Evolutionary conservation across 2,888 invertebrate genomes (phyloP).

Genomic region (Corbicula japonica): DNA sequence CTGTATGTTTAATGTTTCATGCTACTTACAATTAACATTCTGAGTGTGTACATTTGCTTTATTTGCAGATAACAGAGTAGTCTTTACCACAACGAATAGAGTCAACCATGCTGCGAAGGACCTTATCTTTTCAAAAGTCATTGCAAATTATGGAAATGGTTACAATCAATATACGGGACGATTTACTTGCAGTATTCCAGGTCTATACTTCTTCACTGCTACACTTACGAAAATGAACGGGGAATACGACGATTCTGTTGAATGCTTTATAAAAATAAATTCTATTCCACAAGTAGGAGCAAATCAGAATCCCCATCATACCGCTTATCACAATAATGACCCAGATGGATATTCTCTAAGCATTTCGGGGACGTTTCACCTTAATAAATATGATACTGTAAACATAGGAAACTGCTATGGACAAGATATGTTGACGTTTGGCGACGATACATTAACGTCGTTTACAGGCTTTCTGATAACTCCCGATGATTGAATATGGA

Average conservation of each 20-base stretch:
- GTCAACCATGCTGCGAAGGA: not conserved
- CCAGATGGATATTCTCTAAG: not conserved
- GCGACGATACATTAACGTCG: not conserved
- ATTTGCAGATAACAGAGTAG: not conserved
- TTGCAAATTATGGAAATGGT: not conserved
- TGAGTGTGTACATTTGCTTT: no score
- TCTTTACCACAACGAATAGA: not conserved
- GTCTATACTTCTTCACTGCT: not conserved
- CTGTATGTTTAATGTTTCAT: no score
- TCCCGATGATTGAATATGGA: not conserved
- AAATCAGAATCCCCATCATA: not conserved
- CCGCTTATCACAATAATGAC: not conserved
- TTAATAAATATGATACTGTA: not conserved
- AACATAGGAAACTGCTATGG: not conserved
- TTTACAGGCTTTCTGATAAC: not conserved
- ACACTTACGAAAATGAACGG: not conserved
- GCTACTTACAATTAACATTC: no score
- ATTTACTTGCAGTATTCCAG: not conserved
- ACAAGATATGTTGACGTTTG: not conserved
- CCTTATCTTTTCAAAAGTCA: not conserved
- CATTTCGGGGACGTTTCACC: not conserved
- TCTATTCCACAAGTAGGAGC: not conserved
- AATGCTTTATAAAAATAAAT: not conserved
- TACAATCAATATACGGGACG: not conserved
- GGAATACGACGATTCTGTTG: not conserved